A percentile compares a stretch with the other conserved stretches of the same genome.
Evolutionary conservation across 2,797 vertebrate species (phyloP).

Genomic region (Agapornis canus): DNA sequence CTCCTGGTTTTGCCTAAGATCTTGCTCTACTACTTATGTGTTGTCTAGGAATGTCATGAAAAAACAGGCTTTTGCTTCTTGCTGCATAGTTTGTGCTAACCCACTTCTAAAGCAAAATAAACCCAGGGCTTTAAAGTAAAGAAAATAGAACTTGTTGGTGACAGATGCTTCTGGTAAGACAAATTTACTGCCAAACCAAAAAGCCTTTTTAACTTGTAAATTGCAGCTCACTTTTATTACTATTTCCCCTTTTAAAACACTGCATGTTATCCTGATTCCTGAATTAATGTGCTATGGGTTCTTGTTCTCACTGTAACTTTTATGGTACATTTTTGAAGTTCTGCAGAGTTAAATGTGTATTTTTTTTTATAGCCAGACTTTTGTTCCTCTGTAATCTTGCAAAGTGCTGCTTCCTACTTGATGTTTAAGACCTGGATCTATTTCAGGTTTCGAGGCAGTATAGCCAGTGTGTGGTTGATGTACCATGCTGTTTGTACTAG

Average conservation of each 20-base stretch:
- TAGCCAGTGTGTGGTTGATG: not conserved
- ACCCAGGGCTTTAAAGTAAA: not conserved
- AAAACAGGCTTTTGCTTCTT: not conserved
- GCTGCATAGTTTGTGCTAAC: not conserved
- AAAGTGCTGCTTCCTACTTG: not conserved
- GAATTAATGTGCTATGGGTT: not conserved
- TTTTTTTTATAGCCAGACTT: not conserved
- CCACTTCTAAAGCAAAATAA: not conserved
- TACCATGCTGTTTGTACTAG: not conserved
- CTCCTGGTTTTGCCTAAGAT: not conserved
- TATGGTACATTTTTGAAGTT: not conserved
- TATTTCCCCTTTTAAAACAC: not conserved
- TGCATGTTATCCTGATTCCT: not conserved
- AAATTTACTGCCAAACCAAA: not conserved
- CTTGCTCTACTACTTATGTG: accelerated
- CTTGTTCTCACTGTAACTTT: not conserved
- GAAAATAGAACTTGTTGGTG: not conserved
- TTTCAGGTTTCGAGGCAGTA: not conserved
- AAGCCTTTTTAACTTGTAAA: not conserved
- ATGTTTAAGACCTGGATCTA: not conserved
- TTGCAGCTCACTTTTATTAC: not conserved
- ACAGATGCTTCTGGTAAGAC: not conserved
- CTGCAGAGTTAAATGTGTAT: not conserved
- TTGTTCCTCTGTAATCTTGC: not conserved
- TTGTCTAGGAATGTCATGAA: not conserved